phyloP scores from a whole-genome alignment of 53 echinoderm and acorn worm genomes.

The Hippasteria phrygiana region DNA sequence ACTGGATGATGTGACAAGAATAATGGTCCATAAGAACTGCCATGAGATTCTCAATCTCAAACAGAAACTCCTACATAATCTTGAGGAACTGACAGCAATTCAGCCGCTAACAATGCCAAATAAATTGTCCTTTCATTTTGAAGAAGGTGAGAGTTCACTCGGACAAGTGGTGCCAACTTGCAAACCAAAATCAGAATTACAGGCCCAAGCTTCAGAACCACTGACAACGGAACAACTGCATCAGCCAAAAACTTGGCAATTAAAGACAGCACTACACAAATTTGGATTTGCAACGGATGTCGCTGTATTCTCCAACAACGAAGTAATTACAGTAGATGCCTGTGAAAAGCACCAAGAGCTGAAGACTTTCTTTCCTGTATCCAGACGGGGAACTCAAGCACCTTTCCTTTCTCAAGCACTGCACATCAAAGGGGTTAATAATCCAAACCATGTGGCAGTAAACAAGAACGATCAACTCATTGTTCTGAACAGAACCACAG shows the following conservation, averaged over 20 bases:
- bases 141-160: not conserved
- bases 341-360: not conserved
- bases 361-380: not conserved
- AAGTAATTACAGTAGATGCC: not conserved
- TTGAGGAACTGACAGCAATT: not conserved
- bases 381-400: too few relatives aligned
- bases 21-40: slow-evolving; percentile 11
- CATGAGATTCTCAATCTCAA: slow-evolving; percentile 32
- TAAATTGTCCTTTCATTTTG: not conserved
- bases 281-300: not conserved
- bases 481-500: not conserved
- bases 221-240: not conserved
- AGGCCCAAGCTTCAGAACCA: not conserved
- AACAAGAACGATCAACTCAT: slow-evolving; percentile 17
- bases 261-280: not conserved
- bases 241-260: not conserved
- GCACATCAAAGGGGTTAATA: not conserved
- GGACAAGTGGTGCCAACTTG: not conserved
- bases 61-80: slow-evolving; percentile 5
- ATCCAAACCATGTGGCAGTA: not conserved
- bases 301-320: slow-evolving; percentile 2
- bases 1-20: not conserved
- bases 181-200: not conserved
- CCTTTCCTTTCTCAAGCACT: not conserved
- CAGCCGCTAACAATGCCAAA: not conserved